Conservation (phyloP, 2,113 vertebrate genomes). For the Sander vitreus region DNA sequence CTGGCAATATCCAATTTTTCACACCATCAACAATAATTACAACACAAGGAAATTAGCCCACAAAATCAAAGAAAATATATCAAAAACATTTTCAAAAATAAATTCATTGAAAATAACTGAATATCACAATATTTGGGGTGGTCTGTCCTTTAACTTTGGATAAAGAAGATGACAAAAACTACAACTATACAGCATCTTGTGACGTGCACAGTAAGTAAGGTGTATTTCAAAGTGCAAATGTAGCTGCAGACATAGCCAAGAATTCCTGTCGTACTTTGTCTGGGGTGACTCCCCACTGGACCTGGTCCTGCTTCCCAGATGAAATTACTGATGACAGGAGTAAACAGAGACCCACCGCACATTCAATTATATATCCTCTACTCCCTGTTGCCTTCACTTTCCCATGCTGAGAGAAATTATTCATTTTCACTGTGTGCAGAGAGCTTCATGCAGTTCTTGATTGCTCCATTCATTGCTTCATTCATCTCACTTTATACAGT, state of each 20-base stretch:
- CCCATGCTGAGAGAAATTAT: constrained; percentile 38
- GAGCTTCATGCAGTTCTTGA: background rate
- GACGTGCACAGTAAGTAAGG: background rate
- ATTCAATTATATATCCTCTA: constrained; percentile 48
- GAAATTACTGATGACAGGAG: constrained; percentile 53
- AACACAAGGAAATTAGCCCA: background rate
- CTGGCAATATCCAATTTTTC: background rate
- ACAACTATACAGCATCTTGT: background rate
- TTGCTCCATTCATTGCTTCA: background rate
- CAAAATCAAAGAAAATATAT: background rate
- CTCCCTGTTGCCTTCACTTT: constrained; percentile 44
- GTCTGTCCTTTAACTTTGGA: background rate
- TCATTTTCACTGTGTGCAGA: constrained; percentile 18
- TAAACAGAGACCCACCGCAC: constrained; percentile 35
- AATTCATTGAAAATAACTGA: background rate
- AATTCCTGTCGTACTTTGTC: constrained; percentile 20
- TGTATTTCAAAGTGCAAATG: background rate
- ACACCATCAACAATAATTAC: background rate
- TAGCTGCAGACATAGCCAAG: constrained; percentile 3
- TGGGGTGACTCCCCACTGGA: constrained; percentile 14
- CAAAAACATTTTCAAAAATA: no score
- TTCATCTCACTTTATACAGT: background rate
- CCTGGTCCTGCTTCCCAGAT: constrained; percentile 27
- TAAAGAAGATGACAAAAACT: background rate
- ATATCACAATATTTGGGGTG: background rate